These are phyloP conservation scores for Toxotes lorentzi DNA, from an alignment of 2,797 vertebrate species.

Conservation along the genomic window DNA sequence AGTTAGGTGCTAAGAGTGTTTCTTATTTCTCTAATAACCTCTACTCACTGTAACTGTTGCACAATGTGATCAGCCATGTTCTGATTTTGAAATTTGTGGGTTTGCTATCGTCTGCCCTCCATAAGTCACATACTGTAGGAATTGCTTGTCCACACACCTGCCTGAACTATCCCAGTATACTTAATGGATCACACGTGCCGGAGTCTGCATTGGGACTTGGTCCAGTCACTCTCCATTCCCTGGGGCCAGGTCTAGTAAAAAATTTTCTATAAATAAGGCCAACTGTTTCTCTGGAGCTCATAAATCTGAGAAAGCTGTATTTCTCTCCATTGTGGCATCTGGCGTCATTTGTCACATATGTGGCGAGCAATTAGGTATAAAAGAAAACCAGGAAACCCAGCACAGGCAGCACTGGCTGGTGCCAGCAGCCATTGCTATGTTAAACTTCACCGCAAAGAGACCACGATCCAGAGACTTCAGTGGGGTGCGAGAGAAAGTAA, in stretches of 20 bases:
- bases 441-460: constrained; percentile 67
- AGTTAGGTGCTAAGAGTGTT: background rate
- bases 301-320: constrained; percentile 78
- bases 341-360: constrained; percentile 84
- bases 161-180: constrained; percentile 48
- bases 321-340: constrained; percentile 80
- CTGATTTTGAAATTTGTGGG: background rate
- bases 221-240: constrained; percentile 68
- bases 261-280: constrained; percentile 78
- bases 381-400: constrained; percentile 79
- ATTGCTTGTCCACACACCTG: constrained; percentile 70
- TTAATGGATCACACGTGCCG: constrained; percentile 78
- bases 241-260: constrained; percentile 74
- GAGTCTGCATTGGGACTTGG: constrained; percentile 58
- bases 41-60: no score
- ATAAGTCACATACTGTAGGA: constrained; percentile 18
- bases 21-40: background rate
- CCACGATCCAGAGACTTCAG: constrained; percentile 50
- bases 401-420: constrained; percentile 54
- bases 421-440: constrained; percentile 76
- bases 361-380: constrained; percentile 82
- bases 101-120: background rate
- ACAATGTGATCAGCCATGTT: background rate
- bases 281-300: constrained; percentile 74
- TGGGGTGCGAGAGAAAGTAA: constrained; percentile 27